Percentiles rank a stretch among this genome's conserved stretches.
These are phyloP conservation scores for Carollia perspicillata DNA, from an alignment of 2,113 vertebrate genomes.

Conservation along the genomic window DNA sequence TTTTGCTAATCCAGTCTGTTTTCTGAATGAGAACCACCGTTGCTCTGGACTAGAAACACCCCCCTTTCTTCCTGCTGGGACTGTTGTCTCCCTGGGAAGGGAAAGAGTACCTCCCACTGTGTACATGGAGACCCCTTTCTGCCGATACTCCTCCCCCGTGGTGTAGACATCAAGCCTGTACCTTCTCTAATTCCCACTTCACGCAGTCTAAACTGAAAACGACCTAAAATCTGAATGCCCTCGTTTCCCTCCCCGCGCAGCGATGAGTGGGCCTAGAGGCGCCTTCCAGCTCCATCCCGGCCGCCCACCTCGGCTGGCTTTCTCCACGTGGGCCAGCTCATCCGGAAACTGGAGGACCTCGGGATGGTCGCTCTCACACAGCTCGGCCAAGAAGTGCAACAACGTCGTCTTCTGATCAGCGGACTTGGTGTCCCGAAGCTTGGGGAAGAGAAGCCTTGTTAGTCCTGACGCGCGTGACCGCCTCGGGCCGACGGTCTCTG, in stretches of 20 bases:
- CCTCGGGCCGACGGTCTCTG: too few relatives aligned
- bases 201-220: background rate
- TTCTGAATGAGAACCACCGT: conserved; percentile 33
- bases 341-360: conserved; percentile 89
- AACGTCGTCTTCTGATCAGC: conserved; percentile 89
- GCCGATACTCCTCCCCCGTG: background rate
- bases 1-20: background rate
- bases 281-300: background rate
- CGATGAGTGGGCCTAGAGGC: background rate
- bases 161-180: background rate
- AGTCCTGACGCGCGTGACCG: fast-evolving
- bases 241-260: background rate
- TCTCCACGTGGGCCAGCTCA: conserved; percentile 92
- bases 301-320: conserved; percentile 90
- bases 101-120: background rate
- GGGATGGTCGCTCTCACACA: conserved; percentile 88
- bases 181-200: background rate
- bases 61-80: background rate
- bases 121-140: background rate
- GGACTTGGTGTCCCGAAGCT: conserved; percentile 88
- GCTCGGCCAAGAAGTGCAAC: conserved; percentile 91
- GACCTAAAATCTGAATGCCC: background rate
- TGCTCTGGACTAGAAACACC: background rate
- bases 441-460: background rate
- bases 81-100: background rate